Evolutionary conservation across 1,140 invertebrate genomes (phyloP).

Genomic region (Drosophila kurseongensis): DNA sequence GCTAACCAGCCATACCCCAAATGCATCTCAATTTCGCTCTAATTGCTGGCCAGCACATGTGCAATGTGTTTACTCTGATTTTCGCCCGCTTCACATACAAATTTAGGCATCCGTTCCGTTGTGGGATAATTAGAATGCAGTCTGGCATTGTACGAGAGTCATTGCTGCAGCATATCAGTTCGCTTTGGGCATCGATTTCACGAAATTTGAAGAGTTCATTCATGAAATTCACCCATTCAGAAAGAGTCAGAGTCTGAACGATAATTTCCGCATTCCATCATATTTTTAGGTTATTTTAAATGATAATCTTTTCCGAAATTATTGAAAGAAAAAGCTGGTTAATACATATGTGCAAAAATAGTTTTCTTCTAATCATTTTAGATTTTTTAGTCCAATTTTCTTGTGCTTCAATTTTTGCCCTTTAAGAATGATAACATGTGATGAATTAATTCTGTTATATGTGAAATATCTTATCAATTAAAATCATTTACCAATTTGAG

Average conservation of each 20-base stretch:
- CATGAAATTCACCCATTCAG: conserved; percentile 46
- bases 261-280: conserved; percentile 64
- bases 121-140: conserved; percentile 40
- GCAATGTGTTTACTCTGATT: conserved; percentile 63
- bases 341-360: too few species aligned
- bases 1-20: conserved; percentile 29
- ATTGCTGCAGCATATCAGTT: conserved; percentile 58
- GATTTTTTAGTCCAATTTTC: too few species aligned
- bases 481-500: too few species aligned
- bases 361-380: too few species aligned
- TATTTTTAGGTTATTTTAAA: too few species aligned
- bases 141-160: conserved; percentile 55
- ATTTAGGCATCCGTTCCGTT: conserved; percentile 38
- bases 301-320: too few species aligned
- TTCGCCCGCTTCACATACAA: conserved; percentile 31
- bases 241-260: conserved; percentile 19
- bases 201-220: conserved; percentile 62
- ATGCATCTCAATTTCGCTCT: conserved; percentile 37
- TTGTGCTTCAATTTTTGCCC: too few species aligned
- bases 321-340: too few species aligned
- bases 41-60: conserved; percentile 64
- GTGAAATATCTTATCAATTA: too few species aligned
- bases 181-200: conserved; percentile 55
- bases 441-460: too few species aligned
- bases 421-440: too few species aligned